phyloP scores from a whole-genome alignment of 2,113 vertebrate species.

The Pterocles burchelli region DNA sequence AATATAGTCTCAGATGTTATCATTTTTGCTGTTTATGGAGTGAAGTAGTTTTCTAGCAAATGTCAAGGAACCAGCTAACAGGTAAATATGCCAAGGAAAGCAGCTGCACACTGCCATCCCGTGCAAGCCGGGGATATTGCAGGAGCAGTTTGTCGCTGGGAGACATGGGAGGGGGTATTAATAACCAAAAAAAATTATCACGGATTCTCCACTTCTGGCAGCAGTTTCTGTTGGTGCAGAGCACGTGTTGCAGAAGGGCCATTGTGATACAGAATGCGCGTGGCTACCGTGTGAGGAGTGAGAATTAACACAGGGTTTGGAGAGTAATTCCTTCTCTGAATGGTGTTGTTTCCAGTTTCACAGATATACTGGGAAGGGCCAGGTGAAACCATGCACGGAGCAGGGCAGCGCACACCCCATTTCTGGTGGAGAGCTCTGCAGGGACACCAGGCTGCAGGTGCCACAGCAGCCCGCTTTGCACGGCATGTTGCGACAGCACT shows the following conservation, averaged over 20 bases:
- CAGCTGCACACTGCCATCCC: slow-evolving; percentile 25
- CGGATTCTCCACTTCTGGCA: neutral
- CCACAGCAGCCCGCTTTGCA: neutral
- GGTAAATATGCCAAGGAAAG: neutral
- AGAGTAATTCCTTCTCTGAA: neutral
- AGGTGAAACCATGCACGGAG: neutral
- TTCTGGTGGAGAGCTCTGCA: neutral
- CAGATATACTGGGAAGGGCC: rapidly evolving
- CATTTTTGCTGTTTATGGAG: neutral
- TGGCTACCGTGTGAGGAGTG: neutral
- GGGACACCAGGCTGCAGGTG: neutral
- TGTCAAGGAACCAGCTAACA: neutral
- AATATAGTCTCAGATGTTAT: neutral
- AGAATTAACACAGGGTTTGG: neutral
- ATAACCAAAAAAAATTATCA: neutral
- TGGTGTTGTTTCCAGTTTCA: rapidly evolving
- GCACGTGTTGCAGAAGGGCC: neutral
- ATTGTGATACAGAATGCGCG: too few species aligned
- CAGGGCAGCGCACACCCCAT: rapidly evolving
- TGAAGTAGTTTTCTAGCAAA: slow-evolving; percentile 18
- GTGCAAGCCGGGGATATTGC: neutral
- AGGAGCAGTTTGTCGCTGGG: rapidly evolving
- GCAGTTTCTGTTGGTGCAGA: neutral
- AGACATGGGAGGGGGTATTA: neutral
- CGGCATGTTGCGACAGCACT: rapidly evolving